These are phyloP conservation scores for Desmophyllum pertusum DNA, from an alignment of 92 coral and sea anemone genomes.

Conservation along the genomic window DNA sequence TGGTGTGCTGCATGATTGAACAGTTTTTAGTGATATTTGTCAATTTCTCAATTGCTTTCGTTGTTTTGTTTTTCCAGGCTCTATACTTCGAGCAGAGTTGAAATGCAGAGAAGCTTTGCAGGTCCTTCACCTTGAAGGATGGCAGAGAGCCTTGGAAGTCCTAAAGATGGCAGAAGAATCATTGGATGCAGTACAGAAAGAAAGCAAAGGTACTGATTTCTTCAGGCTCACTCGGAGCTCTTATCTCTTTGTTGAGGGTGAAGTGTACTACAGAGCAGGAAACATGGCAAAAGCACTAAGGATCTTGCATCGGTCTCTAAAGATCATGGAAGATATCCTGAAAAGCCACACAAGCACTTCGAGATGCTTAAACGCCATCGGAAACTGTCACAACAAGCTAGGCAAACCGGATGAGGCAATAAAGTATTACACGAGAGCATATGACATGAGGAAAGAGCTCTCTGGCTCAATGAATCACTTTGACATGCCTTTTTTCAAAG, in stretches of 20 bases:
- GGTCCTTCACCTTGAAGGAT: slow-evolving; percentile 30
- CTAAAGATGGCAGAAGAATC: slow-evolving; percentile 1
- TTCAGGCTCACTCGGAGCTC: slow-evolving; percentile 29
- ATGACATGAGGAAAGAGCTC: slow-evolving; percentile 53
- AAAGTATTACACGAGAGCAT: slow-evolving; percentile 42
- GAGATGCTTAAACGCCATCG: slow-evolving; percentile 58
- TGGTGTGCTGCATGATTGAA: too few species aligned
- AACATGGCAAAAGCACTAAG: slow-evolving; percentile 20
- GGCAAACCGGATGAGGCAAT: slow-evolving; percentile 33
- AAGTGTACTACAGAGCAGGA: slow-evolving; percentile 10
- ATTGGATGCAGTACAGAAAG: slow-evolving; percentile 3
- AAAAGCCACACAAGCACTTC: slow-evolving; percentile 60
- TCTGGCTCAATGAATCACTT: slow-evolving; percentile 52
- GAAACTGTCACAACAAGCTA: slow-evolving; percentile 48
- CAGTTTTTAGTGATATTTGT: too few species aligned
- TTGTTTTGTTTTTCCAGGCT: not conserved
- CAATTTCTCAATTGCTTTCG: not conserved
- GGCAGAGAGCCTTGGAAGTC: slow-evolving; percentile 26
- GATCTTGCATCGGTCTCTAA: not conserved
- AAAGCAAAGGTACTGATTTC: not conserved
- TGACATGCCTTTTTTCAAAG: slow-evolving; percentile 57
- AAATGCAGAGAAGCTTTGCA: slow-evolving; percentile 46
- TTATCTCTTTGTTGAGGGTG: slow-evolving; percentile 25
- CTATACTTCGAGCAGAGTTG: slow-evolving; percentile 34
- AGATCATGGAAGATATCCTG: slow-evolving; percentile 34